Evolutionary conservation across 2,797 vertebrate genomes (phyloP), one percentile per base, ranked within the genome.

Genomic region (Micromesistius poutassou): DNA sequence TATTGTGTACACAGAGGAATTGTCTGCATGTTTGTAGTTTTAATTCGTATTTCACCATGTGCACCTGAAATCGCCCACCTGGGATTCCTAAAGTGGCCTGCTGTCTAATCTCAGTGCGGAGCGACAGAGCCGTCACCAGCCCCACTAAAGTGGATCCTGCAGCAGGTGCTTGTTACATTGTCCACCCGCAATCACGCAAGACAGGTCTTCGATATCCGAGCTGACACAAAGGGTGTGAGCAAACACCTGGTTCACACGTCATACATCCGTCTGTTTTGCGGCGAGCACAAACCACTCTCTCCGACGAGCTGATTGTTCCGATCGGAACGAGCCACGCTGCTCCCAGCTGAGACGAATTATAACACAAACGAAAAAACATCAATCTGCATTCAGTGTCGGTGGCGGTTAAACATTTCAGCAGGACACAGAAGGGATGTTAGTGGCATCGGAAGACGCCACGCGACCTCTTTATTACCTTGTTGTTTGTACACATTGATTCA

Each of bases 401-500:
- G 46, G 16, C 55, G 9, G 55, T 33, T n/a, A 62, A 12, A 38
- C 55, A 36, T 76, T 71, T 30, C 12, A 13, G 28, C 14, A 31
- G 12, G 28, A 31, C 30, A 19, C 28, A 30, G 30, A 71, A 16
- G 10, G 28, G 9, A 6, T 71, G 30, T 30, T 13, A 71, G 30
- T 25, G 68, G 68, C 12, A 5, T 71, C 68, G 1, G n/a, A 25
- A 71, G 68, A 71, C 68, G 31, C 28, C 68, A 19, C 68, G 6
- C 10, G 68, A n/a, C 30, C 30, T 31, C 12, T 71, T 71, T 71
- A 71, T 71, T 71, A 25, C 13, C 28, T 71, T 30, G 68, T 71
- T 31, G 68, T 71, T 71, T 77, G 73, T 71, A 85, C 74, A 85
- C 12, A 5, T 76, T 73, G 30, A 82, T 25, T 79, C 76, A 33